Conservation (phyloP, 2,113 vertebrate genomes). For the Alectura lathami region DNA sequence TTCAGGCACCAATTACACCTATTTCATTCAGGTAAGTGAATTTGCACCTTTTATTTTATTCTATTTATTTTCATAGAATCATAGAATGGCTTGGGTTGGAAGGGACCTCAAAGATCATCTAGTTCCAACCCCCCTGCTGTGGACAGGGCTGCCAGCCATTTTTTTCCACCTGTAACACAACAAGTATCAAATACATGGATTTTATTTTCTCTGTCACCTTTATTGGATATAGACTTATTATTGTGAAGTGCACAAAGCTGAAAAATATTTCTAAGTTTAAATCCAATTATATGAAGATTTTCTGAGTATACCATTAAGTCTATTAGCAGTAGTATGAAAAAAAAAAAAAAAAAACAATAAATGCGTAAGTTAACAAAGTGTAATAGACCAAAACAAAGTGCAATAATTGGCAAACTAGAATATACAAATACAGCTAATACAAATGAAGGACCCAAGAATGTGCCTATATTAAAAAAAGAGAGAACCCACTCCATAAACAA, state of each 20-base stretch:
- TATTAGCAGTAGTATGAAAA: background rate
- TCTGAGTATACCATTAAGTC: background rate
- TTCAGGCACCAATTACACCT: background rate
- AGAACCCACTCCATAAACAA: background rate
- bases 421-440: background rate
- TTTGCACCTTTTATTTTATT: background rate
- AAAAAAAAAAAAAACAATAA: background rate
- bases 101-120: no score
- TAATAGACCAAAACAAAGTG: slow-evolving; percentile 34
- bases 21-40: background rate
- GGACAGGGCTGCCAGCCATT: no score
- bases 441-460: background rate
- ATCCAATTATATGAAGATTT: slow-evolving; percentile 29
- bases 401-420: slow-evolving; percentile 10
- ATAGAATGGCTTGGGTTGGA: no score
- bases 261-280: slow-evolving; percentile 29
- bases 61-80: no score
- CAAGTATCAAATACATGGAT: background rate
- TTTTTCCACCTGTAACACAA: background rate
- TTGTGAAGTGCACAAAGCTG: background rate
- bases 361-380: slow-evolving; percentile 3
- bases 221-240: slow-evolving; percentile 13
- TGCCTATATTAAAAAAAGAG: background rate
- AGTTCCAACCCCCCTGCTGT: no score
- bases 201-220: slow-evolving; percentile 13